Percentiles rank a stretch among this genome's conserved stretches.
Evolutionary conservation across 53 echinoderm and acorn worm genomes (phyloP).

Genomic region (Luidia sarsii): DNA sequence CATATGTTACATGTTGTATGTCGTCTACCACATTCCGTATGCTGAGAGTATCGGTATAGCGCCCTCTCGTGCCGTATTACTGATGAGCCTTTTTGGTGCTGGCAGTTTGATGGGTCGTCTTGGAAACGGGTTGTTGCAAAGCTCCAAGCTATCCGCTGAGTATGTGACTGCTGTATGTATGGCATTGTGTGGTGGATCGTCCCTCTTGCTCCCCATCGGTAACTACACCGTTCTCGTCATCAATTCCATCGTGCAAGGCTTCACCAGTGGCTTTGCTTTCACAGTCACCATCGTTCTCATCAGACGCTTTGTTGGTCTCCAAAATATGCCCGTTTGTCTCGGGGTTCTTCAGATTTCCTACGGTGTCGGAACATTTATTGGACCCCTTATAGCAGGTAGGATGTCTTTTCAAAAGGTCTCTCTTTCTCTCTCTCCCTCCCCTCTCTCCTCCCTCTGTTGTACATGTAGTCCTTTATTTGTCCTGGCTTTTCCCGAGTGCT

Average conservation of each 20-base stretch:
- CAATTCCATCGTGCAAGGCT: neutral
- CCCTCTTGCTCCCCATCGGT: neutral
- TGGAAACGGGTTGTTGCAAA: slow-evolving; percentile 18
- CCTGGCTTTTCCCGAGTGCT: too few species aligned
- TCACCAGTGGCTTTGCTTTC: neutral
- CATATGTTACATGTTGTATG: neutral
- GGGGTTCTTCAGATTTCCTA: neutral
- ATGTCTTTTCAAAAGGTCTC: too few species aligned
- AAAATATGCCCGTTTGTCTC: neutral
- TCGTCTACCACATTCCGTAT: neutral
- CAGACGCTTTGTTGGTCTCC: neutral
- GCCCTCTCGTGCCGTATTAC: slow-evolving; percentile 40
- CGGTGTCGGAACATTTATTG: neutral
- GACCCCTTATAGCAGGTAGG: slow-evolving; percentile 2
- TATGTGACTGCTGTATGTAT: neutral
- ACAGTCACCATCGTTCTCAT: neutral
- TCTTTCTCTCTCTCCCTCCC: too few species aligned
- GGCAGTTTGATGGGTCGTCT: slow-evolving; percentile 53
- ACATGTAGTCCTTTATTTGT: too few species aligned
- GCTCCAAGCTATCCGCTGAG: slow-evolving; percentile 1
- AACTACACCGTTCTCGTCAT: neutral
- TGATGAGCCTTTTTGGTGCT: slow-evolving; percentile 53
- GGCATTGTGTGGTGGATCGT: neutral
- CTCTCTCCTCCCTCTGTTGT: too few species aligned
- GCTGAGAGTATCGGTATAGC: slow-evolving; percentile 15